Base-by-base conservation (phyloP, 1,140 invertebrate species). In the Dinoponera quadriceps region DNA sequence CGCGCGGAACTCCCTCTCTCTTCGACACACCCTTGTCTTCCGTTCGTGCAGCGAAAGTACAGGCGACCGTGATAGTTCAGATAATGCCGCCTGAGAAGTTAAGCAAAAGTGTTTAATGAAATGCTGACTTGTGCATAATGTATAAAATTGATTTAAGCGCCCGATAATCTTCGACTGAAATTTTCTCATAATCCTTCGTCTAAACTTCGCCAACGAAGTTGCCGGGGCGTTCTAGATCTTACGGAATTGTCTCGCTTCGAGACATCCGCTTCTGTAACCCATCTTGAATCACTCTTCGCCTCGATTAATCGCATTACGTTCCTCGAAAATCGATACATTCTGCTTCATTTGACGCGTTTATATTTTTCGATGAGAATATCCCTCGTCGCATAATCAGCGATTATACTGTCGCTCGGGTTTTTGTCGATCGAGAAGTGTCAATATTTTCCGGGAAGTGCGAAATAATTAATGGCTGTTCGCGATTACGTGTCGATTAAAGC, bases 91-190 rank as follows among this genome's bases (percentile, higher is more conserved):
- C 57, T 33, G 49, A 77, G 54, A 77, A 77, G 48, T 66, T 77
- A 66, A 77, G 27, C 25, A n/a, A 80, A 38, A 44, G 14, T 22
- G 25, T 59, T 80, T 80, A 80, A 80, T 48, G 65, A 80, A 71
- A 80, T 57, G 33, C 22, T 22, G 33, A 57, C 75, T 80, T 57
- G 38, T 44, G 33, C 75, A 59, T 80, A 80, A 80, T 69, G 33
- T 80, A 69, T 80, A 48, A 59, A 69, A 80, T 80, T 69, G 75
- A 80, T 80, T 80, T 57, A 71, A 71, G 20, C 57, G 57, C 13
- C 51, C 25, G 68, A 80, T 80, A 80, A 80, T 29, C 38, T n/a
- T 69, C 20, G 51, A 69, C 65, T 78, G 68, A 78, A 78, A 69
- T 57, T 51, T 80, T 60, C 65, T 71, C 57, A 80, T 80, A 80